phyloP scores from a whole-genome alignment of 2,113 vertebrate species.

The Xiphophorus couchianus region DNA sequence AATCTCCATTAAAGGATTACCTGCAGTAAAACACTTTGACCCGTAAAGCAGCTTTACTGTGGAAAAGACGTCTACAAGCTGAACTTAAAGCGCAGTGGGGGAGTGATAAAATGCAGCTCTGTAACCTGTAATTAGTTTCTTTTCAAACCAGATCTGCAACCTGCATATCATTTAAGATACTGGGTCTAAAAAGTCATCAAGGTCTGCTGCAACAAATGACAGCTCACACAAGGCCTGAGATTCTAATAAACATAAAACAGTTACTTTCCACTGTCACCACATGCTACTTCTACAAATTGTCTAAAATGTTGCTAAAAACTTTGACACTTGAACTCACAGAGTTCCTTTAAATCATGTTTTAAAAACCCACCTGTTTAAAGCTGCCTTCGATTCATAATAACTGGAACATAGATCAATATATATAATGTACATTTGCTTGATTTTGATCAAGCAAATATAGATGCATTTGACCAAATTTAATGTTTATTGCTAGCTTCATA shows the following conservation, averaged over 20 bases:
- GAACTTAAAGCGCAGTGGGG: not conserved
- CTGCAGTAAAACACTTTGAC: constrained; percentile 19
- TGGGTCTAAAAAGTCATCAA: not conserved
- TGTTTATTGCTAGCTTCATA: too few relatives aligned
- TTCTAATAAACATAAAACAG: not conserved
- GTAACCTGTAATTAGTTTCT: not conserved
- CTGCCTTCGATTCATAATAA: too few relatives aligned
- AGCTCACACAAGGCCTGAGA: not conserved
- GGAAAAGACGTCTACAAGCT: constrained; percentile 4
- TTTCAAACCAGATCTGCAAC: too few relatives aligned
- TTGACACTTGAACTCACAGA: too few relatives aligned
- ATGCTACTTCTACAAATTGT: not conserved
- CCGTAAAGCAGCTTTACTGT: constrained; percentile 20
- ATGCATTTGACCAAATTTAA: too few relatives aligned
- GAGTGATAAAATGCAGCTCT: not conserved
- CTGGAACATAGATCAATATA: too few relatives aligned
- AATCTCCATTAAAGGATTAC: constrained; percentile 1
- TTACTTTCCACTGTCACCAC: not conserved
- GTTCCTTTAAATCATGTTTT: too few relatives aligned
- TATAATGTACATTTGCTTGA: too few relatives aligned
- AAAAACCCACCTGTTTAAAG: too few relatives aligned
- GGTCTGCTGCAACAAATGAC: not conserved
- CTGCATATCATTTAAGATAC: too few relatives aligned
- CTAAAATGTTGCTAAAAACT: too few relatives aligned
- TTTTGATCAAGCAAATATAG: too few relatives aligned